Conservation (phyloP, 2,113 vertebrate genomes). For the Cyanoderma ruficeps region DNA sequence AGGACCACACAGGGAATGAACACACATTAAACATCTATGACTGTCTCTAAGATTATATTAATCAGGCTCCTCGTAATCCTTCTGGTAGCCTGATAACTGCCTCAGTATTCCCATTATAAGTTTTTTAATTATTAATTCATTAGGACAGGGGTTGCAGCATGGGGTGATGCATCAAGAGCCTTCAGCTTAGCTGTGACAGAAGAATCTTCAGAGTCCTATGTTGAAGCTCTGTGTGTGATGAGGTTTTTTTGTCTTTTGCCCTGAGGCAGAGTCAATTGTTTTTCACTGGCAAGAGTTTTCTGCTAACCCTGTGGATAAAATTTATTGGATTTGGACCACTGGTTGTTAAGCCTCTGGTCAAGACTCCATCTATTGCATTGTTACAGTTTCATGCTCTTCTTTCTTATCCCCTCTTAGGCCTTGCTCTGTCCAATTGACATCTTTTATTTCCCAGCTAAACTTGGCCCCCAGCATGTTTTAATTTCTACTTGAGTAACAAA, state of each 20-base stretch:
- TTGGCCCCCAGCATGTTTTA: background rate
- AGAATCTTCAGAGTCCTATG: background rate
- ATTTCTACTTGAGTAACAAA: background rate
- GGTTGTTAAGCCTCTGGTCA: constrained; percentile 13
- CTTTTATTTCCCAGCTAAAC: background rate
- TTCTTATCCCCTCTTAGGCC: background rate
- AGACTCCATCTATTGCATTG: constrained; percentile 1
- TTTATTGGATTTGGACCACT: constrained; percentile 41
- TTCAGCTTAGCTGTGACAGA: background rate
- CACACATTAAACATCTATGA: rapidly evolving
- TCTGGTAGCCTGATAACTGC: background rate
- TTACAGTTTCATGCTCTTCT: background rate
- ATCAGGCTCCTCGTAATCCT: background rate
- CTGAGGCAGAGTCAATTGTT: constrained; percentile 16
- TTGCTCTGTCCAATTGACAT: background rate
- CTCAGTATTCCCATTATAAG: constrained; percentile 4
- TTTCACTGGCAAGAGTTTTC: background rate
- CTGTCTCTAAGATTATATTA: background rate
- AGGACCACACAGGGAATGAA: background rate
- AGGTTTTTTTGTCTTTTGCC: background rate
- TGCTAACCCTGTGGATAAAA: background rate
- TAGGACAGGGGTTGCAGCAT: background rate
- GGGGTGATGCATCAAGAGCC: background rate
- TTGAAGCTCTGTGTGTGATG: background rate
- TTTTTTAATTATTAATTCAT: constrained; percentile 44